Conservation (phyloP, 1,140 invertebrate genomes). For the Zaprionus lachaisei region DNA sequence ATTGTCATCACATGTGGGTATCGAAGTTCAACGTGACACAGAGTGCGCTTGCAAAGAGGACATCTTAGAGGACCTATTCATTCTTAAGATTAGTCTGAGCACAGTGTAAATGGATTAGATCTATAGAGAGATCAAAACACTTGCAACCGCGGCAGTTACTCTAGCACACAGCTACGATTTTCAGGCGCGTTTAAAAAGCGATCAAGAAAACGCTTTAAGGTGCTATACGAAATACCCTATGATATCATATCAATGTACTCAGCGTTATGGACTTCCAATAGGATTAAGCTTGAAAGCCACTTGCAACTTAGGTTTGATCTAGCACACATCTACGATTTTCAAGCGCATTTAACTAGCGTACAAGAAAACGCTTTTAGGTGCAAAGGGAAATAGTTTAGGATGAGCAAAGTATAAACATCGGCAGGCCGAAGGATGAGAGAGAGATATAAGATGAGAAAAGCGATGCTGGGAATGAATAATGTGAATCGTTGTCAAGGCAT, state of each 20-base stretch:
- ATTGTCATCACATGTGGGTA: constrained; percentile 61
- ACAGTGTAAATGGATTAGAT: constrained; percentile 40
- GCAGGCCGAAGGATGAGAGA: constrained; percentile 14
- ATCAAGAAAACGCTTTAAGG: constrained; percentile 70
- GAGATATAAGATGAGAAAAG: background rate
- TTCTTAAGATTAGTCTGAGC: constrained; percentile 12
- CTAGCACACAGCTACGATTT: constrained; percentile 68
- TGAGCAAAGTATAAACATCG: constrained; percentile 6
- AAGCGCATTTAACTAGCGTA: constrained; percentile 46
- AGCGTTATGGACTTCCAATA: constrained; percentile 39
- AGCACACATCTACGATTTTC: constrained; percentile 59
- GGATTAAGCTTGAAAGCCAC: constrained; percentile 28
- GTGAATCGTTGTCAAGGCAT: background rate
- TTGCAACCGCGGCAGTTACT: constrained; percentile 53
- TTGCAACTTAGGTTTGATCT: constrained; percentile 53
- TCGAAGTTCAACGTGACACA: constrained; percentile 49
- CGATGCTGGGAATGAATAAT: background rate
- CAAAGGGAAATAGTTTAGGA: background rate
- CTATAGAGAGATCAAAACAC: constrained; percentile 33
- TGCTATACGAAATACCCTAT: constrained; percentile 29
- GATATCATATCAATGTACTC: constrained; percentile 22
- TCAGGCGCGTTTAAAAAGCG: constrained; percentile 52
- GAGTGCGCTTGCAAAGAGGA: constrained; percentile 53
- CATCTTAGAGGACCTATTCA: background rate
- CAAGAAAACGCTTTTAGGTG: constrained; percentile 74